Base-by-base conservation (phyloP, 2,888 invertebrate genomes). In the Pristionchus entomophagus region DNA sequence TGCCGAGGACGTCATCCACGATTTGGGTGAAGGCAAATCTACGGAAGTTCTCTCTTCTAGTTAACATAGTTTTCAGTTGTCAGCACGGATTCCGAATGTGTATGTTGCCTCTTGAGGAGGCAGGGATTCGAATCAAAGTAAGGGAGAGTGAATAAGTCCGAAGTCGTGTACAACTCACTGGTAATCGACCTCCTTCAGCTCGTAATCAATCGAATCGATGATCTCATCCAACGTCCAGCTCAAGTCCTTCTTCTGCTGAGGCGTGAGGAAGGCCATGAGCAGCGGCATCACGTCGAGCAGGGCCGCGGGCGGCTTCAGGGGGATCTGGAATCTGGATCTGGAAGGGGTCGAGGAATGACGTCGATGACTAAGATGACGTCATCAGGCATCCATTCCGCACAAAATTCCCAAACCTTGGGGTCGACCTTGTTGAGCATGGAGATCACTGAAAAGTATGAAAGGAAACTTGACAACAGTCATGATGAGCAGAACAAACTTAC, bases 151-250 rank as follows among this genome's bases (percentile, higher is more conserved):
- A n/a, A n/a, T 41, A 41, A 4, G 35, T 29, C 35, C 17, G 26
- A n/a, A n/a, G n/a, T n/a, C n/a, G n/a, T n/a, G n/a, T 65, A 14
- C 2, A 51, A 80, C 78, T 51, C 32, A 82, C 82, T 38, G 12
- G 32, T 41, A 38, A 29, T 82, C 82, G 51, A 82, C 41, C 12
- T 53, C 41, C 53, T 53, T 45, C 38, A 38, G 19, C 45, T 82
- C 82, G 19, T 82, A 82, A 26, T 82, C 82, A 6, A 82, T 59
- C 1, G 82, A 82, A 32, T 82, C 82, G 26, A 82, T 22, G 38
- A 82, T 29, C 26, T 82, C 82, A 41, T 82, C 53, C 22, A 82
- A n/a, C 26, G 22, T 35, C 35, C 35, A 82, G 19, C 82, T 41
- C 82, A 56, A 38, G 2, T 26, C 22, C 4, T 8, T 56, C 45